A percentile compares a stretch with the other conserved stretches of the same genome.
These are phyloP conservation scores for Pygmarrhopalites habei DNA, from an alignment of 1,140 invertebrate genomes.

Conservation along the genomic window DNA sequence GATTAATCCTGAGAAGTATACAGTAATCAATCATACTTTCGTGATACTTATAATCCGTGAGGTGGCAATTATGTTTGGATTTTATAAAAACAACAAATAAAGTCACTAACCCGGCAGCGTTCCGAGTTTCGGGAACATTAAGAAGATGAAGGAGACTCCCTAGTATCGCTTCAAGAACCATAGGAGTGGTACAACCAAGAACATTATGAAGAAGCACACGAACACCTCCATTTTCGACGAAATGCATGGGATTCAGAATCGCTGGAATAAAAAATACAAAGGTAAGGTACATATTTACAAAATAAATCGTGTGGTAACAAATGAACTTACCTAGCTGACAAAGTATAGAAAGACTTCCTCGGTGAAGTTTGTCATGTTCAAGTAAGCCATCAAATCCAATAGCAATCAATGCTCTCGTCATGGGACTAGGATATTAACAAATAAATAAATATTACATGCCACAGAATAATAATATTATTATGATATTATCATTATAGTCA, in stretches of 20 bases:
- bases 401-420: slow-evolving; percentile 67
- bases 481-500: too few relatives aligned
- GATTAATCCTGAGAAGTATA: too few relatives aligned
- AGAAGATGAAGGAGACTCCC: slow-evolving; percentile 77
- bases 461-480: too few relatives aligned
- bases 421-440: too few relatives aligned
- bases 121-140: slow-evolving; percentile 74
- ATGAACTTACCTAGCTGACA: slow-evolving; percentile 64
- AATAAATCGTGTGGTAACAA: slow-evolving; percentile 8
- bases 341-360: slow-evolving; percentile 73
- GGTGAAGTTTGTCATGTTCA: slow-evolving; percentile 68
- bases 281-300: slow-evolving; percentile 5
- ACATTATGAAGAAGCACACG: slow-evolving; percentile 71
- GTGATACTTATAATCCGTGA: neutral
- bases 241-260: slow-evolving; percentile 68
- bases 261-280: slow-evolving; percentile 49
- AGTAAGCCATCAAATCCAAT: slow-evolving; percentile 65
- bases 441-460: too few relatives aligned
- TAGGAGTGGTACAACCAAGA: slow-evolving; percentile 66
- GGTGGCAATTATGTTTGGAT: slow-evolving; percentile 44
- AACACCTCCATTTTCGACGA: slow-evolving; percentile 75
- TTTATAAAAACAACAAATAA: slow-evolving; percentile 76
- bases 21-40: too few relatives aligned
- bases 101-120: slow-evolving; percentile 57
- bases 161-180: slow-evolving; percentile 70